Evolutionary conservation across 1,140 invertebrate genomes (phyloP), one percentile per base, ranked within the genome.

Genomic region (Mya arenaria): DNA sequence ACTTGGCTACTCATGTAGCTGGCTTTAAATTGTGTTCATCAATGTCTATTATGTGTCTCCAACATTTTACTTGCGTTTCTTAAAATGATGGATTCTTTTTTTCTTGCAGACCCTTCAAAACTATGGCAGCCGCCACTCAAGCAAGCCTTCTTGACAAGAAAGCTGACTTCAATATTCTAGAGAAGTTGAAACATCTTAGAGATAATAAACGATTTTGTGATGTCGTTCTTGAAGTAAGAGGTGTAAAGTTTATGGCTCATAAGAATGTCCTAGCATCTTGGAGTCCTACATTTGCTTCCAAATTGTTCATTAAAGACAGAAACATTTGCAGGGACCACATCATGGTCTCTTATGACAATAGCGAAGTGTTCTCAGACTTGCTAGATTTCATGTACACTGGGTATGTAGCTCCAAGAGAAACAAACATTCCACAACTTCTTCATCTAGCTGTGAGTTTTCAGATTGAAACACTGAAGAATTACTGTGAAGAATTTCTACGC

Each of bases 311-410:
- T 92, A 93, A 87, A n/a, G 80, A 81, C 55, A 15, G 44, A 48
- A 63, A 56, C 41, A 60, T 79, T 15, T 62, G 79, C 32, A 83
- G 86, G 86, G 95, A 95, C 68, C 92, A 94, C 85, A 83, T 95
- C 48, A 93, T 92, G 10, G 91, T 96, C 19, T 93, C 92, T 37
- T 95, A 94, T 90, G 92, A 94, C 88, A 94, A 95, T 90, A 93
- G 93, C 68, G 93, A 94, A 73, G 94, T 94, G 44, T 96, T 96
- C 90, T 92, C 94, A 68, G 91, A 93, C 62, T 92, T 96, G 41
- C 84, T 96, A 3, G 95, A 95, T 89, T 96, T 95, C 89, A 95
- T 96, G 92, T 96, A 96, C 89, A 95, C 95, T 56, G 95, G 95
- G 69, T 91, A 89, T 69, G 92, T 96, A 60, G 93, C 93, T 48